Conservation (phyloP, 1,140 invertebrate species). For the Nymphalis io region DNA sequence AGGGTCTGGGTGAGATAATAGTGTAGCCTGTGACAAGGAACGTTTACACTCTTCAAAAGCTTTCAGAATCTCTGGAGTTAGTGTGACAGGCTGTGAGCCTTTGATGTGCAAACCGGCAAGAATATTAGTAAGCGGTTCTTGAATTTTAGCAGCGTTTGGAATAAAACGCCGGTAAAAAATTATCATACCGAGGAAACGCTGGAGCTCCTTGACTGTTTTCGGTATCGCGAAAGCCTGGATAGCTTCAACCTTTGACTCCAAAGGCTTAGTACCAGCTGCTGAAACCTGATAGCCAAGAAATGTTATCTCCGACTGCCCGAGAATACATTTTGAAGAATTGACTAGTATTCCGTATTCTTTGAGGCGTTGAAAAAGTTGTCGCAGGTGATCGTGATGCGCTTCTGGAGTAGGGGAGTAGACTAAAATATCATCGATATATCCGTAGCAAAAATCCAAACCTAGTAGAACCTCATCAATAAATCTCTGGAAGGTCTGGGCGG, state of each 20-base stretch:
- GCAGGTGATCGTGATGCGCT: slow-evolving; percentile 18
- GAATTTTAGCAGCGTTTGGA: slow-evolving; percentile 13
- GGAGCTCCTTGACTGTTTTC: slow-evolving; percentile 14
- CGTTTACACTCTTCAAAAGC: slow-evolving; percentile 17
- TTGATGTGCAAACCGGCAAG: slow-evolving; percentile 9
- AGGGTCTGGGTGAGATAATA: slow-evolving; percentile 2
- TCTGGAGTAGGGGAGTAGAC: slow-evolving; percentile 16
- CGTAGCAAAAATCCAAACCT: slow-evolving; percentile 22
- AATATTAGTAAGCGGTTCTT: slow-evolving; percentile 12
- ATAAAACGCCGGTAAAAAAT: slow-evolving; percentile 27
- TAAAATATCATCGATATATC: slow-evolving; percentile 22
- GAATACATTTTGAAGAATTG: slow-evolving; percentile 20
- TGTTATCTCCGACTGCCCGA: slow-evolving; percentile 5
- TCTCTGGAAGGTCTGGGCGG: slow-evolving; percentile 24
- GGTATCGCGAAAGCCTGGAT: slow-evolving; percentile 17
- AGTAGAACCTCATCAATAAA: slow-evolving; percentile 20
- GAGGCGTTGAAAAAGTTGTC: slow-evolving; percentile 11
- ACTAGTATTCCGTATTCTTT: slow-evolving; percentile 23
- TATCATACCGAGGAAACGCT: slow-evolving; percentile 23
- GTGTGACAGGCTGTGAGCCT: slow-evolving; percentile 4
- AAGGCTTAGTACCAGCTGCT: slow-evolving; percentile 18
- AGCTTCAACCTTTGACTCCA: slow-evolving; percentile 9
- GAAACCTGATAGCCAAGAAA: slow-evolving; percentile 23
- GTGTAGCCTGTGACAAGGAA: slow-evolving; percentile 8
- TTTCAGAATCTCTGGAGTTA: background rate